These are phyloP conservation scores for Saccostrea cuccullata DNA, from an alignment of 1,140 invertebrate genomes.

Conservation along the genomic window DNA sequence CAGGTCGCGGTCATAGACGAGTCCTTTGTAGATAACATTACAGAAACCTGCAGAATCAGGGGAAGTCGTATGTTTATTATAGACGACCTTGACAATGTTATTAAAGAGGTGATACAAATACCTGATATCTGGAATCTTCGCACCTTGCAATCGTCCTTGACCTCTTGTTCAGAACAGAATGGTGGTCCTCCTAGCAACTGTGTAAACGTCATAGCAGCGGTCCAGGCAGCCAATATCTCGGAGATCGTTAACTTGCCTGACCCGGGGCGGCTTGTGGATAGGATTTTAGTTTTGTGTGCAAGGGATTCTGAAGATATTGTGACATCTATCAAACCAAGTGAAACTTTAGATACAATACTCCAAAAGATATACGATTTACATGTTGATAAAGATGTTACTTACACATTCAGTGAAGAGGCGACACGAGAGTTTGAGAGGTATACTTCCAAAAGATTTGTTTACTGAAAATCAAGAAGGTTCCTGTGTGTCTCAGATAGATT, in stretches of 20 bases:
- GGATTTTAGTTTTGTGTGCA: slow-evolving; percentile 17
- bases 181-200: not conserved
- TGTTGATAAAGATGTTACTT: not conserved
- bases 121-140: not conserved
- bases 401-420: slow-evolving; percentile 6
- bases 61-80: not conserved
- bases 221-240: not conserved
- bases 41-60: not conserved
- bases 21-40: not conserved
- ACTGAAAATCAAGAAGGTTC: no score
- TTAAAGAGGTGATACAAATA: not conserved
- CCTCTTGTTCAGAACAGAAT: not conserved
- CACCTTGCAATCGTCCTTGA: not conserved
- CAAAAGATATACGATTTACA: not conserved
- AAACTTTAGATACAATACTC: not conserved
- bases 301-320: not conserved
- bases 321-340: not conserved
- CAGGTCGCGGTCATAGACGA: not conserved
- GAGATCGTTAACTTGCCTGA: not conserved
- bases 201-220: not conserved
- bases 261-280: not conserved
- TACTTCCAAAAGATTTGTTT: no score
- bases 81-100: not conserved
- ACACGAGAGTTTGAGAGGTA: not conserved
- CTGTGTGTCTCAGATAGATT: no score